phyloP scores from a whole-genome alignment of 2,797 vertebrate genomes.

The Pantherophis vulpinus region DNA sequence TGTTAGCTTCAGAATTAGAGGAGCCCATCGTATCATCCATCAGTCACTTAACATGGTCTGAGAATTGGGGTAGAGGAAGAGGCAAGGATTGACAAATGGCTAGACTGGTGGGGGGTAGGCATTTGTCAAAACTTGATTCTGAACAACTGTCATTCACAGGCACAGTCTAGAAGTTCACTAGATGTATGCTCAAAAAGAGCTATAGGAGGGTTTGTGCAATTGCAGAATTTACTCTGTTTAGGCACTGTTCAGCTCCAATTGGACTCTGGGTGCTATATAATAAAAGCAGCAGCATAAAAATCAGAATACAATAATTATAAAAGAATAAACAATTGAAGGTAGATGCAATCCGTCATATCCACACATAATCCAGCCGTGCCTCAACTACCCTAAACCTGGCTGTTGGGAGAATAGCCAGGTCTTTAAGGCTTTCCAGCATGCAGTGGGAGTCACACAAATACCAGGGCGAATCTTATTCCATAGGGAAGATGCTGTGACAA shows the following conservation, averaged over 20 bases:
- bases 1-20: background rate
- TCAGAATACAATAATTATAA: background rate
- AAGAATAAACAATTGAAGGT: background rate
- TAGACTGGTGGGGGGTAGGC: background rate
- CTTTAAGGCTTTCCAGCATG: background rate
- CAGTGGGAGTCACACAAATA: background rate
- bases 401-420: background rate
- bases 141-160: background rate
- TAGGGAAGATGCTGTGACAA: background rate
- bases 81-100: background rate
- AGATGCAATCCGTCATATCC: background rate
- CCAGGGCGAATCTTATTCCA: background rate
- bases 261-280: background rate
- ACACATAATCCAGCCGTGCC: background rate
- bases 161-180: background rate
- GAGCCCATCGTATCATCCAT: background rate
- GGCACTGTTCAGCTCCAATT: background rate
- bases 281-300: background rate
- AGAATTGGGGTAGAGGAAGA: background rate
- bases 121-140: background rate
- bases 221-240: background rate
- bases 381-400: background rate
- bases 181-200: background rate
- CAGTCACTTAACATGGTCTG: background rate
- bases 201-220: background rate